These are phyloP conservation scores for Aurelia sp. DNA, from an alignment of 30 jellyfish, hydroid and myxozoan genomes.

Conservation along the genomic window DNA sequence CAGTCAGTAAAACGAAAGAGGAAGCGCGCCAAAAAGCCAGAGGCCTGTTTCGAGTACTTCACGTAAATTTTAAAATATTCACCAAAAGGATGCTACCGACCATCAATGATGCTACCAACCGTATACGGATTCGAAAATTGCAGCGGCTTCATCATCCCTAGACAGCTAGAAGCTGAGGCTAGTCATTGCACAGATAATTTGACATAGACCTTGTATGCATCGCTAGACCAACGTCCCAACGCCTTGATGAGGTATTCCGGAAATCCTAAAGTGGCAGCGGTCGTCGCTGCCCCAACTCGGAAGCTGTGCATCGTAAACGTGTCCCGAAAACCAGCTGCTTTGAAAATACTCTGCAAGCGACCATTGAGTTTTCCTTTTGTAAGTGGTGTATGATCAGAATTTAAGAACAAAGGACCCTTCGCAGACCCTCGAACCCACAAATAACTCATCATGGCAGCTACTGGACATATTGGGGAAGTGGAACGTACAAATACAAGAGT, in stretches of 20 bases:
- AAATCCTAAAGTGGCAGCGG: too few relatives aligned
- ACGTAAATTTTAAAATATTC: too few relatives aligned
- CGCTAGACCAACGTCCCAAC: too few relatives aligned
- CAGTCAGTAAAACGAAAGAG: too few relatives aligned
- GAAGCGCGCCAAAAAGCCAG: too few relatives aligned
- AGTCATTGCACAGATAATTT: too few relatives aligned
- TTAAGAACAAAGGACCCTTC: background rate
- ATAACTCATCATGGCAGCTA: background rate
- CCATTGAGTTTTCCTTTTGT: background rate
- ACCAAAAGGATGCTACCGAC: too few relatives aligned
- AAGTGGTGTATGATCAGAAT: background rate
- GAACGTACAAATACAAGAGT: background rate
- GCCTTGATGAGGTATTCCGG: too few relatives aligned
- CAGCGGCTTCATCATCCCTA: background rate
- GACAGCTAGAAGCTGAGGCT: too few relatives aligned
- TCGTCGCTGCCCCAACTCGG: too few relatives aligned
- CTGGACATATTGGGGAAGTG: background rate
- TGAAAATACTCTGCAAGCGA: background rate
- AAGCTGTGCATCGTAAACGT: background rate
- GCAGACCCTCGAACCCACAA: background rate
- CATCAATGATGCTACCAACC: background rate
- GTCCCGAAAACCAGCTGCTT: background rate
- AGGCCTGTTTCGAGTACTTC: too few relatives aligned
- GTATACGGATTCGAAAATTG: constrained; percentile 6
- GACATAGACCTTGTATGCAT: too few relatives aligned